Conservation (phyloP, 2,113 vertebrate species). For the Triplophysa siluroides region DNA sequence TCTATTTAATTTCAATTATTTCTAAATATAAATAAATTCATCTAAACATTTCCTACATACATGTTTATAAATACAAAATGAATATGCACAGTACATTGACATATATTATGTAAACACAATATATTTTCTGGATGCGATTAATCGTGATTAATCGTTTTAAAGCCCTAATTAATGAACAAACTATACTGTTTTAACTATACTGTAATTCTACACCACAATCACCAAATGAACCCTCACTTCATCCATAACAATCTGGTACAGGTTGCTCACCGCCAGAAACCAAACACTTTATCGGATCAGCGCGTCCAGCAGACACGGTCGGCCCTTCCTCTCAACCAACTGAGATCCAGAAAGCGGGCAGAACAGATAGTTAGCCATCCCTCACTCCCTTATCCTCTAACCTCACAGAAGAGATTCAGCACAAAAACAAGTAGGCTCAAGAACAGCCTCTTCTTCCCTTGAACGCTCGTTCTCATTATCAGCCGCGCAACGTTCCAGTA, state of each 20-base stretch:
- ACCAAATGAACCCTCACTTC: not conserved
- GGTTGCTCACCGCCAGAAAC: not conserved
- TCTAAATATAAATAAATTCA: no score
- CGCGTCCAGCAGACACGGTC: not conserved
- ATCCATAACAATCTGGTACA: not conserved
- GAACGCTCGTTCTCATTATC: conserved; percentile 11
- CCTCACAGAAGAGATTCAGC: not conserved
- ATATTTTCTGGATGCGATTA: no score
- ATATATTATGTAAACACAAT: no score
- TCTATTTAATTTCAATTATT: no score
- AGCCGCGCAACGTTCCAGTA: not conserved
- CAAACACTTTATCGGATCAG: not conserved
- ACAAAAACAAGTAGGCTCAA: not conserved
- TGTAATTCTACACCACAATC: not conserved
- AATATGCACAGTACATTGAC: no score
- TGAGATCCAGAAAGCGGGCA: not conserved
- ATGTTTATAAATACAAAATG: no score
- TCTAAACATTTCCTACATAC: no score
- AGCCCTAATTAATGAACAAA: no score
- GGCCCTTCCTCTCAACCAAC: not conserved
- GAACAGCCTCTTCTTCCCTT: not conserved
- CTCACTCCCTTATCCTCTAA: not conserved
- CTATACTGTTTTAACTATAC: no score
- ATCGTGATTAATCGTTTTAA: no score
- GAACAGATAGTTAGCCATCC: not conserved